A percentile compares a stretch with the other conserved stretches of the same genome.
phyloP scores from a whole-genome alignment of 1,140 invertebrate genomes.

The Drosophila ironensis region DNA sequence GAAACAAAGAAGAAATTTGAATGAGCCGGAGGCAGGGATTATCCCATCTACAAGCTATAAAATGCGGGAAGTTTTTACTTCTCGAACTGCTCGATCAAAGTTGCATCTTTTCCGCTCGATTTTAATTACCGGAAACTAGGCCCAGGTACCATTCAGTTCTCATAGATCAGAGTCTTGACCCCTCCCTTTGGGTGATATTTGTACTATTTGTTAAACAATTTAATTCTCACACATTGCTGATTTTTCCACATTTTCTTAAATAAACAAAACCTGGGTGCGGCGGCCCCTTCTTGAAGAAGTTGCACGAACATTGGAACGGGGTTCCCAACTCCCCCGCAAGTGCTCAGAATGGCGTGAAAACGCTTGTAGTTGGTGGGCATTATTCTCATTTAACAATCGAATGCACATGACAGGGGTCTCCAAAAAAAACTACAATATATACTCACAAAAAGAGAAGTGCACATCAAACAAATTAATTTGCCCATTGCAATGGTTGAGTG shows the following conservation, averaged over 20 bases:
- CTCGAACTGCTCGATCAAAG: too few relatives aligned
- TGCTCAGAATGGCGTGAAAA: conserved; percentile 77
- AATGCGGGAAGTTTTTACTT: too few relatives aligned
- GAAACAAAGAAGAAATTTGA: background rate
- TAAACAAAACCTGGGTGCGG: conserved; percentile 67
- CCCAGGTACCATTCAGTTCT: conserved; percentile 34
- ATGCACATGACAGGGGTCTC: conserved; percentile 36
- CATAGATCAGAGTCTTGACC: conserved; percentile 14
- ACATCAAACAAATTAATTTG: conserved; percentile 60
- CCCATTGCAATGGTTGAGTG: conserved; percentile 38
- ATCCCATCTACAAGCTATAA: too few relatives aligned
- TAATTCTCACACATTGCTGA: conserved; percentile 66
- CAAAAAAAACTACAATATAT: background rate
- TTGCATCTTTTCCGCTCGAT: background rate
- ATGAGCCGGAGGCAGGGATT: too few relatives aligned
- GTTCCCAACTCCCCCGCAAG: conserved; percentile 31
- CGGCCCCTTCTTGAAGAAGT: conserved; percentile 45
- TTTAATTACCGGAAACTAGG: conserved; percentile 63
- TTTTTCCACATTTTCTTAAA: conserved; percentile 68
- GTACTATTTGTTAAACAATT: conserved; percentile 62
- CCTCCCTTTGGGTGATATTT: conserved; percentile 33
- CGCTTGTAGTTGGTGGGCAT: conserved; percentile 75
- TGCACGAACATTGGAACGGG: conserved; percentile 2
- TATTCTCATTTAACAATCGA: conserved; percentile 67
- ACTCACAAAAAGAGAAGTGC: background rate